Conservation (phyloP, 2,113 vertebrate genomes). For the Empidonax alnorum region DNA sequence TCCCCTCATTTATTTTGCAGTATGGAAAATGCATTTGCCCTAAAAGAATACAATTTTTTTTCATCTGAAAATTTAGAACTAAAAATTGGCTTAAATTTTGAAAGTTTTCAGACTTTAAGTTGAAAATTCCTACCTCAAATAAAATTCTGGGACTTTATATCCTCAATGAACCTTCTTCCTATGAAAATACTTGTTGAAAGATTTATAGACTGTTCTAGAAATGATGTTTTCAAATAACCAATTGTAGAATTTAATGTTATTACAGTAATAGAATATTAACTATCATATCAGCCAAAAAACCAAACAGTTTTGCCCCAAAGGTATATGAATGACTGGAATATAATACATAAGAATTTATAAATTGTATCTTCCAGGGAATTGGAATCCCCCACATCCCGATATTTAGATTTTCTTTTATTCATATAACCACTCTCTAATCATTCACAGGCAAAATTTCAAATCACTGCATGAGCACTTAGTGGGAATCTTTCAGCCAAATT, state of each 20-base stretch:
- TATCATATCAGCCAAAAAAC: neutral
- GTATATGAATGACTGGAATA: neutral
- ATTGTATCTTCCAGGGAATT: neutral
- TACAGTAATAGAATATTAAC: neutral
- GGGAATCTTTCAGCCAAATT: neutral
- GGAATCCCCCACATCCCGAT: neutral
- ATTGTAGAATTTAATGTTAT: slow-evolving; percentile 19
- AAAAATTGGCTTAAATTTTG: neutral
- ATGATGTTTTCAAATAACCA: slow-evolving; percentile 31
- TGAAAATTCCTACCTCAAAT: neutral
- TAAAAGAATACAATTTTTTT: neutral
- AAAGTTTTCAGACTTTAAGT: neutral
- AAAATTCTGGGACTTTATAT: neutral
- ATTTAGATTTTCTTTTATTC: slow-evolving; percentile 14
- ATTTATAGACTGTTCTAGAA: neutral
- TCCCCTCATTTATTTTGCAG: neutral
- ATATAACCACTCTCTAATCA: neutral
- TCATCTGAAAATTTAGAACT: neutral
- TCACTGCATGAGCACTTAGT: neutral
- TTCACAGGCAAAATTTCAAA: slow-evolving; percentile 12
- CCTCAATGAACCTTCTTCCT: neutral
- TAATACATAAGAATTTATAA: neutral
- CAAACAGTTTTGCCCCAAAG: neutral
- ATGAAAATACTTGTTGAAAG: neutral
- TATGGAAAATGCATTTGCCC: neutral